Conservation (phyloP, 2,113 vertebrate genomes). For the Hypomesus transpacificus region DNA sequence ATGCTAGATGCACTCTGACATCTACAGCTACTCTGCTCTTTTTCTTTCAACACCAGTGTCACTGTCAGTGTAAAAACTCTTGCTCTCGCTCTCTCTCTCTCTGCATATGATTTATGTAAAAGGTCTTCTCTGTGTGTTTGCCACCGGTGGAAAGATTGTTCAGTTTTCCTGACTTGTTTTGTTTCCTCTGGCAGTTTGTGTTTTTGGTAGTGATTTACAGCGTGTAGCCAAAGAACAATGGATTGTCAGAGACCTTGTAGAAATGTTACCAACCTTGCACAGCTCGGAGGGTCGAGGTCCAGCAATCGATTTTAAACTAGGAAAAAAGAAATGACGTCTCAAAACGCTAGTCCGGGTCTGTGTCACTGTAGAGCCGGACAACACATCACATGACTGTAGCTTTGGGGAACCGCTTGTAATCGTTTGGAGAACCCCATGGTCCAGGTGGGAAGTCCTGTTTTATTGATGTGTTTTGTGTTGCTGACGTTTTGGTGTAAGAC, state of each 20-base stretch:
- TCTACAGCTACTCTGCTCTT: not conserved
- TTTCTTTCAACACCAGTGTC: not conserved
- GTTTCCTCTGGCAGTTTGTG: not conserved
- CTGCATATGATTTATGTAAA: not conserved
- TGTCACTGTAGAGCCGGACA: too few relatives aligned
- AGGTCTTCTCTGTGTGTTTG: not conserved
- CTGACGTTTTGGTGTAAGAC: too few relatives aligned
- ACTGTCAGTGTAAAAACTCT: not conserved
- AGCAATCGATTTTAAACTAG: too few relatives aligned
- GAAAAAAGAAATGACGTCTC: too few relatives aligned
- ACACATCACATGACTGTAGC: too few relatives aligned
- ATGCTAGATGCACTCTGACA: conserved; percentile 40
- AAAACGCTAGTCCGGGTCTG: too few relatives aligned
- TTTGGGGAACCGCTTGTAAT: too few relatives aligned
- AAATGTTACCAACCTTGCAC: too few relatives aligned
- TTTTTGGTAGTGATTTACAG: not conserved
- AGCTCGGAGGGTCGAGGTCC: too few relatives aligned
- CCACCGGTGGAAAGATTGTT: not conserved
- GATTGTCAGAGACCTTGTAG: not conserved
- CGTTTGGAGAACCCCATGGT: too few relatives aligned
- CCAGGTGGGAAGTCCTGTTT: too few relatives aligned
- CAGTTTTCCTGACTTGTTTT: not conserved
- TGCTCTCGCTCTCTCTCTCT: not conserved
- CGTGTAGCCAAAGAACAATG: not conserved
- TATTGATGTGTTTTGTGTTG: too few relatives aligned